A percentile compares a stretch with the other conserved stretches of the same genome.
phyloP scores from a whole-genome alignment of 2,888 invertebrate species.

The Pachymerium ferrugineum region DNA sequence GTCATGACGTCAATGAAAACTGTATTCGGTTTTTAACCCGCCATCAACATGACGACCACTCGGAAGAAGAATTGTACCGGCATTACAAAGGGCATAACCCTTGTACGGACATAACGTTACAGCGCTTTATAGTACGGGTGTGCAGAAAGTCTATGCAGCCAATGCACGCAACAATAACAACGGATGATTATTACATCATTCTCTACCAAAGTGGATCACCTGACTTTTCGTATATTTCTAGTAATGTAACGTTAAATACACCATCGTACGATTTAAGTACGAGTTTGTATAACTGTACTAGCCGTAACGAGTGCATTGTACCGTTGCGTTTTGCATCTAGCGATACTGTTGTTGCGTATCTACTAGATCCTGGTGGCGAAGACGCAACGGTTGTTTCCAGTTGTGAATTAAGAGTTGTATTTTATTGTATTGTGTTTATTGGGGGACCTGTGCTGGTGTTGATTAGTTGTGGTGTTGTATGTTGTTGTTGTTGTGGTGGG shows the following conservation, averaged over 20 bases:
- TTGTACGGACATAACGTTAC: neutral
- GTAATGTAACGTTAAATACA: neutral
- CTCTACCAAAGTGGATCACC: neutral
- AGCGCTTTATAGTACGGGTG: neutral
- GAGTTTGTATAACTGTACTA: neutral
- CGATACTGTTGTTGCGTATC: slow-evolving; percentile 17
- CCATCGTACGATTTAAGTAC: neutral
- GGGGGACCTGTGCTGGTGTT: neutral
- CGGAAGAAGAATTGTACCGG: too few relatives aligned
- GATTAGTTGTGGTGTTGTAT: neutral
- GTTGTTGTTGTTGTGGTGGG: neutral
- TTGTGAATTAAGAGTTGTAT: neutral
- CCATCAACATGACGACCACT: neutral
- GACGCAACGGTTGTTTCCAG: neutral
- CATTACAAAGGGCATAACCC: neutral
- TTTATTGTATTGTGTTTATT: neutral
- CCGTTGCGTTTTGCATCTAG: neutral
- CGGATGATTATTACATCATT: neutral
- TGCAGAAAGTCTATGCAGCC: neutral
- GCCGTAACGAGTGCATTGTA: neutral
- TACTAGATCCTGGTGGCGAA: neutral
- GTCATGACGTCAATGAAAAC: neutral
- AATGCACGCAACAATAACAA: neutral
- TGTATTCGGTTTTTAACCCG: neutral
- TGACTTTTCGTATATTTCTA: neutral